Evolutionary conservation across 2,797 vertebrate species (phyloP), one percentile per base, ranked within the genome.

Genomic region (Fistularia commersonii): DNA sequence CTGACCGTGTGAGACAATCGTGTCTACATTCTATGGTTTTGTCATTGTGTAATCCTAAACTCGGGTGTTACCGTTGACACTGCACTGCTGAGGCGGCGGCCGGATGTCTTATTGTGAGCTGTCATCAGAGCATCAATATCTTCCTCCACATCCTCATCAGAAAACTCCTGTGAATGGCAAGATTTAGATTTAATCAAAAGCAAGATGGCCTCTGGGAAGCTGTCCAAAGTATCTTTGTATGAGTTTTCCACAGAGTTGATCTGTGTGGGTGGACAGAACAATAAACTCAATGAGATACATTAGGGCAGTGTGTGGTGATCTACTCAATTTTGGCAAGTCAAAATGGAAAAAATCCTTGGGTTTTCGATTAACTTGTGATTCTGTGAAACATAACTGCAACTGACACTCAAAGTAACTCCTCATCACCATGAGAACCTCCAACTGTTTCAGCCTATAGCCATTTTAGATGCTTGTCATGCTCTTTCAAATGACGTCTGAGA

Each of bases 141-240:
- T 72, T 96, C 94, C 76, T 94, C 92, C 8, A 64, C 82, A n/a
- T 87, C 88, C 52, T 93, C 88, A 40, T 91, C 90, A 51, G 90
- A 86, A 74, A 87, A 92, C 64, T 90, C 90, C 93, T 93, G 87
- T 54, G 41, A 54, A 76, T 8, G 56, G 80, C 32, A 77, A 49
- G 3, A 7, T 11, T 63, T 45, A 46, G 48, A 57, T 61, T 54
- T 48, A 68, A 74, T 77, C 54, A 62, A 63, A 68, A 52, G 57
- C 11, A 8, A 55, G 42, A 54, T 8, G 14, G 44, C 49, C 38
- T 41, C 48, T 32, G 57, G 60, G 53, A 64, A 13, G 64, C 42
- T n/a, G 55, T 49, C 45, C 62, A 52, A 39, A 44, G 45, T 6
- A 3, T 54, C 54, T 70, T 44, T 57, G 47, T 54, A 37, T 10